Conservation (phyloP, 2,113 vertebrate species). For the Lipophrys pholis region DNA sequence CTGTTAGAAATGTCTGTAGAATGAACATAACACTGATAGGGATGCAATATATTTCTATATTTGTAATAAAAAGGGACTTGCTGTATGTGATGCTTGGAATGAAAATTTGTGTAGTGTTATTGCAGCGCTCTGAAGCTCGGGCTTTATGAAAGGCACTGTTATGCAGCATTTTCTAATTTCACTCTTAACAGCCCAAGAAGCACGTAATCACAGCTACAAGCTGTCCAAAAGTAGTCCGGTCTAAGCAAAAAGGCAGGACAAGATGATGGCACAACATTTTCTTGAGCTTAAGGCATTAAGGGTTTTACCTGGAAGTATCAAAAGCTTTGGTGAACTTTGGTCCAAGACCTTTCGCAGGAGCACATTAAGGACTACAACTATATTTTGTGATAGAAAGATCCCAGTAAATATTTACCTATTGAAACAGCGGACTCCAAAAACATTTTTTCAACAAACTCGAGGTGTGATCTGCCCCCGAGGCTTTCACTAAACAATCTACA, state of each 20-base stretch:
- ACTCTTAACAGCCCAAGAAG: constrained; percentile 15
- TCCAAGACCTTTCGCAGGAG: constrained; percentile 67
- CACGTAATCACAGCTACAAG: constrained; percentile 8
- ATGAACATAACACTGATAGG: not conserved
- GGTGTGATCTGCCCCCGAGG: not conserved
- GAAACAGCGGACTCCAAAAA: constrained; percentile 15
- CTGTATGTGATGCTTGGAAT: constrained; percentile 44
- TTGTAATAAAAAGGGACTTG: not conserved
- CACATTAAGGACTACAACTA: constrained; percentile 35
- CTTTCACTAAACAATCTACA: not conserved
- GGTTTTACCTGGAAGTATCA: constrained; percentile 44
- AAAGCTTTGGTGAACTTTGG: constrained; percentile 65
- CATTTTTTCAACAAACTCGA: constrained; percentile 10
- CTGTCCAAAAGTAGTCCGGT: constrained; percentile 24
- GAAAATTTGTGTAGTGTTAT: constrained; percentile 36
- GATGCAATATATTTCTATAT: not conserved
- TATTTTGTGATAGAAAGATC: constrained; percentile 39
- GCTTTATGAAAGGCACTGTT: constrained; percentile 66
- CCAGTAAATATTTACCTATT: constrained; percentile 24
- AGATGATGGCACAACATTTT: constrained; percentile 36
- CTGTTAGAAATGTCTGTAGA: not conserved
- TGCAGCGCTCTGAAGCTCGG: constrained; percentile 5
- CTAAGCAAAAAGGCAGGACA: constrained; percentile 29
- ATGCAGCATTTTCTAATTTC: constrained; percentile 28
- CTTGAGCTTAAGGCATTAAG: constrained; percentile 66